These are phyloP conservation scores for Geodia barretti DNA, from an alignment of 37 sponge, comb jelly and placozoan genomes.

Conservation along the genomic window DNA sequence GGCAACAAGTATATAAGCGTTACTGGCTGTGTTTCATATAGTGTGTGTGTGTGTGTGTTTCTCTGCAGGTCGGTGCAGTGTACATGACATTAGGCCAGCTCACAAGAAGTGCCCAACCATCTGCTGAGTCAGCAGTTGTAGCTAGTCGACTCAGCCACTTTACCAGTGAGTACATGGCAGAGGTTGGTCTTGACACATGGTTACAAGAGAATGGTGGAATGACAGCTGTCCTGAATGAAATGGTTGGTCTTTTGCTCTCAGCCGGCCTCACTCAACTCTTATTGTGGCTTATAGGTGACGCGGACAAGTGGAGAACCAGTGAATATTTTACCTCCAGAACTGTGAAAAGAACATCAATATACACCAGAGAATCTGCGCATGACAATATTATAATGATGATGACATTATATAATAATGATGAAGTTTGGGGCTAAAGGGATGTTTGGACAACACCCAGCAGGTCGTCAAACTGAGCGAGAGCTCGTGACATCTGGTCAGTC, in stretches of 20 bases:
- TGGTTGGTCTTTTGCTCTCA: no score
- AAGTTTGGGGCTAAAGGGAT: background rate
- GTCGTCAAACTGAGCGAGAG: slow-evolving; percentile 36
- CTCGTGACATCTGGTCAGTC: slow-evolving; percentile 27
- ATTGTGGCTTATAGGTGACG: no score
- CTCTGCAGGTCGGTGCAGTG: background rate
- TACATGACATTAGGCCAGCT: background rate
- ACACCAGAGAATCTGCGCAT: no score
- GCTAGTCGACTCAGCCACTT: background rate
- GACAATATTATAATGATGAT: no score
- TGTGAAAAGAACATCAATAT: no score
- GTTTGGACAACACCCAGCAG: slow-evolving; percentile 12
- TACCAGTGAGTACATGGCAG: background rate
- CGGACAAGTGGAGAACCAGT: no score
- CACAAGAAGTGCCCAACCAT: background rate
- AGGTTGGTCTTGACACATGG: background rate
- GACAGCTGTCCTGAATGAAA: background rate
- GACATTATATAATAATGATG: no score
- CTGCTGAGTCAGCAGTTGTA: background rate
- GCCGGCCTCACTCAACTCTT: no score
- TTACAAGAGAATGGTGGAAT: background rate
- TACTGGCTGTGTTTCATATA: no score
- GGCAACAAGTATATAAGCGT: background rate
- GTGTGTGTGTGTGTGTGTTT: background rate
- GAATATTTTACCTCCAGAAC: no score